These are phyloP conservation scores for Huso huso DNA, from an alignment of 2,797 vertebrate species.

Conservation along the genomic window DNA sequence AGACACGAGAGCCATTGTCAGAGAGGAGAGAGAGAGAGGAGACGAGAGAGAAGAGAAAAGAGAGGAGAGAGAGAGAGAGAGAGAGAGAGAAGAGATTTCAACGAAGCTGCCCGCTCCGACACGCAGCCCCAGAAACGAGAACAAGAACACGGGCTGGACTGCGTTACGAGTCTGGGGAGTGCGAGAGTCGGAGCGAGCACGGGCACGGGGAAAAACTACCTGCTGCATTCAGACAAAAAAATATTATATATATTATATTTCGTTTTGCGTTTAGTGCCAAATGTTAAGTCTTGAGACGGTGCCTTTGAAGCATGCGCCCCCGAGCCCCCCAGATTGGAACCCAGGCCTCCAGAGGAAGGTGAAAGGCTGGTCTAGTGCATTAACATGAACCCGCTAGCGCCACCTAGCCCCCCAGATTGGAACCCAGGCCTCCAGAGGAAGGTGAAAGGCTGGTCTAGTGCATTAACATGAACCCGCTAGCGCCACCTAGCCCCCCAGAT, in stretches of 20 bases:
- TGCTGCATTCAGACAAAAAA: slow-evolving; percentile 1
- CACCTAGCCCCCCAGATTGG: too few species aligned
- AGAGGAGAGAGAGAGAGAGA: slow-evolving; percentile 29
- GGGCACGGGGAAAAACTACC: slow-evolving; percentile 3
- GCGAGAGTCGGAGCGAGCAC: not conserved
- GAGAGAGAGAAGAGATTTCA: not conserved
- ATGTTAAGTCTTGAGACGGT: too few species aligned
- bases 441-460: too few species aligned
- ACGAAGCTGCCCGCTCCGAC: not conserved
- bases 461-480: too few species aligned
- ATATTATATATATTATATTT: not conserved
- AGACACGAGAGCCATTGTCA: slow-evolving; percentile 58
- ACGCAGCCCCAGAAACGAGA: not conserved
- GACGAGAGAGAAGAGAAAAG: slow-evolving; percentile 17
- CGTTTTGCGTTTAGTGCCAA: not conserved
- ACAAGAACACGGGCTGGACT: not conserved
- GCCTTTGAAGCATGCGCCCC: too few species aligned
- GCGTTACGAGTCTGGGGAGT: not conserved
- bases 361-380: too few species aligned
- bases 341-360: too few species aligned
- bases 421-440: too few species aligned
- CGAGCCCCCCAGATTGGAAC: too few species aligned
- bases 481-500: too few species aligned
- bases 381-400: too few species aligned
- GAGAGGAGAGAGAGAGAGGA: slow-evolving; percentile 18